These are phyloP conservation scores for Zophobas morio DNA, from an alignment of 1,140 invertebrate genomes.

Conservation along the genomic window DNA sequence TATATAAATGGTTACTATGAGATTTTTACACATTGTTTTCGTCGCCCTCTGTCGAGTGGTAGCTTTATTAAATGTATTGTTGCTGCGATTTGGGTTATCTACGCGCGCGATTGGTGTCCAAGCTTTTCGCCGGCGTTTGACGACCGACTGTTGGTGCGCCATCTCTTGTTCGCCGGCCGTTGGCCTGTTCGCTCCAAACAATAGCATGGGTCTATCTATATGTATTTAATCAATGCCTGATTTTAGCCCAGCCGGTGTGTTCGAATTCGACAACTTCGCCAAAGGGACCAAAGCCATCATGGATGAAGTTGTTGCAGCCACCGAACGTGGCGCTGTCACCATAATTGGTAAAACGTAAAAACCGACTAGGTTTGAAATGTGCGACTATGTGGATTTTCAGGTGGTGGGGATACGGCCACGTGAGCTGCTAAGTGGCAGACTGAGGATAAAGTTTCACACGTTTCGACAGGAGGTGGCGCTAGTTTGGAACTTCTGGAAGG, in stretches of 20 bases:
- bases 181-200: no score
- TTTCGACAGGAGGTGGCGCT: slow-evolving; percentile 98
- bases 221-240: not conserved
- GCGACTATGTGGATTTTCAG: slow-evolving; percentile 49
- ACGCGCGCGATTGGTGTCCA: no score
- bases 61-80: no score
- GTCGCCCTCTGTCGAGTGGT: no score
- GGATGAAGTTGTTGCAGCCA: slow-evolving; percentile 95
- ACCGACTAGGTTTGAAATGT: slow-evolving; percentile 1
- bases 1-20: no score
- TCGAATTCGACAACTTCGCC: slow-evolving; percentile 96
- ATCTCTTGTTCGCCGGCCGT: no score
- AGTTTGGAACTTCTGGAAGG: slow-evolving; percentile 97
- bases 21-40: no score
- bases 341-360: slow-evolving; percentile 83
- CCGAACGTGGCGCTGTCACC: slow-evolving; percentile 83
- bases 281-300: slow-evolving; percentile 93
- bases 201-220: no score
- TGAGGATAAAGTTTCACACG: slow-evolving; percentile 97
- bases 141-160: no score
- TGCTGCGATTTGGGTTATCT: no score
- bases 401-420: slow-evolving; percentile 97
- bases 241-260: slow-evolving; percentile 93
- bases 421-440: slow-evolving; percentile 97
- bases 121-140: no score